Evolutionary conservation across 2,113 vertebrate species (phyloP).

Genomic region (Ptilorrhoa leucosticta): DNA sequence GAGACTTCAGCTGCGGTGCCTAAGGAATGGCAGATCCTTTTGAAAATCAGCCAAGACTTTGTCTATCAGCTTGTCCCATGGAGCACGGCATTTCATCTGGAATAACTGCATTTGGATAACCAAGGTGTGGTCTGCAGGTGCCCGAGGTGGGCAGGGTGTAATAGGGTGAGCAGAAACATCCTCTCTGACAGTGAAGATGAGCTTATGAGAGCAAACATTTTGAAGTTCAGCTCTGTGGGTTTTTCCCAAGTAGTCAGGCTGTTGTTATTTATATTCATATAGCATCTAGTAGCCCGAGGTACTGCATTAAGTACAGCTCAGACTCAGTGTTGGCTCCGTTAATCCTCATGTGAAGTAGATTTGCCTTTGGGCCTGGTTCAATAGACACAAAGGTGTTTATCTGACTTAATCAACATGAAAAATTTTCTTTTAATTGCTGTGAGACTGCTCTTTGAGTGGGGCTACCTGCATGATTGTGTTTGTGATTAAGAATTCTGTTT

Average conservation of each 20-base stretch:
- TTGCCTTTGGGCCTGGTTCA: background rate
- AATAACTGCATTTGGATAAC: background rate
- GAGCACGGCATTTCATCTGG: rapidly evolving
- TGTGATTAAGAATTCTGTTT: constrained; percentile 7
- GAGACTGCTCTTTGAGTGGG: background rate
- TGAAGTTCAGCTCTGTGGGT: background rate
- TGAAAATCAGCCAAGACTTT: background rate
- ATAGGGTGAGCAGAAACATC: rapidly evolving
- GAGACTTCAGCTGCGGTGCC: rapidly evolving
- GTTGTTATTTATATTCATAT: constrained; percentile 8
- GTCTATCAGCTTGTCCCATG: background rate
- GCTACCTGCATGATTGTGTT: background rate
- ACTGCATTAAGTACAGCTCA: background rate
- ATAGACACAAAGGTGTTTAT: background rate
- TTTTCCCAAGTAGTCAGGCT: background rate
- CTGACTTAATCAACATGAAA: background rate
- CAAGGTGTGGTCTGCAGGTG: background rate
- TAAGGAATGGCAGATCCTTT: rapidly evolving
- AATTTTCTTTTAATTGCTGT: background rate
- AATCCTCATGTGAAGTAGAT: background rate
- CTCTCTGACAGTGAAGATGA: background rate
- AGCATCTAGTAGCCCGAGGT: background rate
- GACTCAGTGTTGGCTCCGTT: background rate
- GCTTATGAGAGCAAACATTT: background rate
- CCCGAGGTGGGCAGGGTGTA: rapidly evolving